Conservation (phyloP, 2,888 invertebrate species). For the Drosophila recens region DNA sequence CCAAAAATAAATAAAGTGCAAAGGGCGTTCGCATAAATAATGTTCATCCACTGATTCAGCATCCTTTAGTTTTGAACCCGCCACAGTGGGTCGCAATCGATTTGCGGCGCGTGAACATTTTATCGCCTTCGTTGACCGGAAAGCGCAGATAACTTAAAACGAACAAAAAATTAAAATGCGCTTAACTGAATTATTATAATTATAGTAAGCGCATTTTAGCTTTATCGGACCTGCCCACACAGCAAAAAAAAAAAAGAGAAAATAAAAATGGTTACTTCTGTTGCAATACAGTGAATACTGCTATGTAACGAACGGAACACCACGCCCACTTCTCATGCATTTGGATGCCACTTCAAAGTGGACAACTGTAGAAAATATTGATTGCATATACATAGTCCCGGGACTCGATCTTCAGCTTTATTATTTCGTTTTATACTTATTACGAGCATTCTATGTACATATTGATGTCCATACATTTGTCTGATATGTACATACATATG, state of each 20-base stretch:
- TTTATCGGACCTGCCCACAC: conserved; percentile 49
- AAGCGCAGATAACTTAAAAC: conserved; percentile 27
- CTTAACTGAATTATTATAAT: conserved; percentile 16
- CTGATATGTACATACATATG: not conserved
- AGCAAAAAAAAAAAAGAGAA: conserved; percentile 14
- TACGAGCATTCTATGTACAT: conserved; percentile 3
- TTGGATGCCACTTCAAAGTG: not conserved
- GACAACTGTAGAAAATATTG: conserved; percentile 35
- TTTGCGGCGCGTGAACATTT: conserved; percentile 29
- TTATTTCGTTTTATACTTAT: conserved; percentile 16
- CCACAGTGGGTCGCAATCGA: conserved; percentile 45
- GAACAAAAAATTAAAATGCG: conserved; percentile 7
- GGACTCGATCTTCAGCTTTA: conserved; percentile 24
- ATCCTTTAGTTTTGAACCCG: conserved; percentile 37
- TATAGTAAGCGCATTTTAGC: conserved; percentile 21
- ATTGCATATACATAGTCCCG: conserved; percentile 11
- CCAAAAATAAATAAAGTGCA: conserved; percentile 19
- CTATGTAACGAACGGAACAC: not conserved
- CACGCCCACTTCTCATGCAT: conserved; percentile 6
- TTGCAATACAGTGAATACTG: conserved; percentile 21
- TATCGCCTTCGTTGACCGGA: conserved; percentile 47
- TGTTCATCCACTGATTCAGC: conserved; percentile 17
- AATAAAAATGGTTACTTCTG: not conserved
- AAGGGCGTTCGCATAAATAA: conserved; percentile 49
- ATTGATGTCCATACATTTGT: not conserved